Conservation (phyloP, 2,888 invertebrate genomes). For the Cotesia congregata region DNA sequence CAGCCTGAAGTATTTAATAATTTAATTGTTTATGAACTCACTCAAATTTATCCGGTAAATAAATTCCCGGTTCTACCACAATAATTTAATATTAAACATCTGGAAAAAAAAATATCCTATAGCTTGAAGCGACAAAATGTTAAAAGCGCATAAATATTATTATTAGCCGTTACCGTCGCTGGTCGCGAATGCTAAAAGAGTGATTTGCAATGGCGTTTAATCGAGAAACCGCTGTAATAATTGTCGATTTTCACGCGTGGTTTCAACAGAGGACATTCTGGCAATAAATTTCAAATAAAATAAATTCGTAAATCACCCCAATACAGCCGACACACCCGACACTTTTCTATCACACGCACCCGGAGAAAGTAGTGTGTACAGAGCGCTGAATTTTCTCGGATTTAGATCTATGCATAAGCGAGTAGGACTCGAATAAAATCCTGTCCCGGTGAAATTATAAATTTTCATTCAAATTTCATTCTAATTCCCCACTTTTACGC, state of each 20-base stretch:
- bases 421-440: not conserved
- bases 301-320: slow-evolving; percentile 28
- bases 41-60: too few relatives aligned
- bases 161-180: not conserved
- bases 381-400: too few relatives aligned
- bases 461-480: not conserved
- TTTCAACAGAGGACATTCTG: slow-evolving; percentile 14
- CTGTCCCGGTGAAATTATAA: not conserved
- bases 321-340: not conserved
- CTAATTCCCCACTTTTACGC: not conserved
- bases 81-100: too few relatives aligned
- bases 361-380: not conserved
- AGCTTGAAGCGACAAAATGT: not conserved
- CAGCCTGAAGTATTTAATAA: too few relatives aligned
- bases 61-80: too few relatives aligned
- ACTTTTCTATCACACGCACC: slow-evolving; percentile 26
- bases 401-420: not conserved
- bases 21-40: too few relatives aligned
- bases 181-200: slow-evolving; percentile 4
- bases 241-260: slow-evolving; percentile 4
- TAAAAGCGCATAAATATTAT: not conserved
- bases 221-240: slow-evolving; percentile 17
- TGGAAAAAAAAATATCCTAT: too few relatives aligned
- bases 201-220: slow-evolving; percentile 13
- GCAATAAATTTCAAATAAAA: slow-evolving; percentile 26